Conservation (phyloP, 2,113 vertebrate genomes). For the Oceanodroma tethys region DNA sequence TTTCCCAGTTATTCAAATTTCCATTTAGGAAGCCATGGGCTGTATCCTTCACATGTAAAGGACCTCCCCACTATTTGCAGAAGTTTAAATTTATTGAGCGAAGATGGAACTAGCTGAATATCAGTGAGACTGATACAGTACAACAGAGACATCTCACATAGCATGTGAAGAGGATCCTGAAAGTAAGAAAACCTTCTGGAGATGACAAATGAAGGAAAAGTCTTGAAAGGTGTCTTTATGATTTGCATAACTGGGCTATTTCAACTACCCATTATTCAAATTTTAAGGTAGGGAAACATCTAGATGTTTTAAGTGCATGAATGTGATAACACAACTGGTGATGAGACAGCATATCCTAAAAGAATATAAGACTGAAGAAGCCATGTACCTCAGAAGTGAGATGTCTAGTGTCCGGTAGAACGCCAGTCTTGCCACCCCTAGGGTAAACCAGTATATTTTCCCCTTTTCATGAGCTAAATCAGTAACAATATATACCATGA, state of each 20-base stretch:
- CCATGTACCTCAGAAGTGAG: background rate
- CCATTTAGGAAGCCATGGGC: background rate
- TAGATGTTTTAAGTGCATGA: background rate
- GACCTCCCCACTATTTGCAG: background rate
- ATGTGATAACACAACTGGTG: background rate
- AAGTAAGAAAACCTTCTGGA: background rate
- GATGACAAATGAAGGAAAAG: background rate
- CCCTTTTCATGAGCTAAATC: background rate
- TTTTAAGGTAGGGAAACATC: background rate
- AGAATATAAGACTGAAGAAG: background rate
- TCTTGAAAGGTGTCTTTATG: background rate
- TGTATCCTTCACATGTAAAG: background rate
- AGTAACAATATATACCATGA: background rate
- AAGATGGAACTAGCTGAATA: background rate
- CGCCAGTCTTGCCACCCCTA: background rate
- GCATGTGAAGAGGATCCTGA: background rate
- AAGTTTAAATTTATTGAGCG: background rate
- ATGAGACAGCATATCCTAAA: background rate
- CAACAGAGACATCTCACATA: background rate
- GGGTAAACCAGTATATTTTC: background rate
- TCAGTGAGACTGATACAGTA: background rate
- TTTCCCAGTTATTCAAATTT: background rate
- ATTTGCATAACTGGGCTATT: background rate
- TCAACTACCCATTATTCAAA: background rate
- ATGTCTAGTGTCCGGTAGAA: background rate